Percentiles rank a stretch among this genome's conserved stretches.
Conservation (phyloP, 2,113 vertebrate species). For the Pterocles burchelli region DNA sequence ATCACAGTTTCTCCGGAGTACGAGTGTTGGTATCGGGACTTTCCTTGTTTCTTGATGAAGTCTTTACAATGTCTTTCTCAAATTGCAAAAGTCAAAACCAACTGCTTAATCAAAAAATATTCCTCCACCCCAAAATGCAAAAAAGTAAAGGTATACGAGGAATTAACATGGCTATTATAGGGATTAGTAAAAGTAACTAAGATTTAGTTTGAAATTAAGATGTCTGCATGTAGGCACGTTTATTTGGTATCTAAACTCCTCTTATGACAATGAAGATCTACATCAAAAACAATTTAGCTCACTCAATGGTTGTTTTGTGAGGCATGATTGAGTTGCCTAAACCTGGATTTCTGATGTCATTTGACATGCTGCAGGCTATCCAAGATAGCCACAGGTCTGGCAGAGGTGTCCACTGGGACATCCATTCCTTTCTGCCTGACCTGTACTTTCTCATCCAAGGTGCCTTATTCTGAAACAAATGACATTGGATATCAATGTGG, state of each 20-base stretch:
- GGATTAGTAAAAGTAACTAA: not conserved
- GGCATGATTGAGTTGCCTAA: not conserved
- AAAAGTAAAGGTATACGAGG: not conserved
- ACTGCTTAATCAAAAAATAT: not conserved
- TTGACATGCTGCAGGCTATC: not conserved
- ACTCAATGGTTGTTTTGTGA: not conserved
- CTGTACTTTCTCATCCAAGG: not conserved
- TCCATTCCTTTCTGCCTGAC: not conserved
- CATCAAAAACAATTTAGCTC: not conserved
- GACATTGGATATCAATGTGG: accelerated
- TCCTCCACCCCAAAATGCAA: not conserved
- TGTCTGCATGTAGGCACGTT: not conserved
- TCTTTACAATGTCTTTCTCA: not conserved
- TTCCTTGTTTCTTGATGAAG: not conserved
- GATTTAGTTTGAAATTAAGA: not conserved
- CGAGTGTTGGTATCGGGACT: not conserved
- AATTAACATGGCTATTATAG: not conserved
- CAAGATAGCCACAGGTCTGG: not conserved
- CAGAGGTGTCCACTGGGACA: too few relatives aligned
- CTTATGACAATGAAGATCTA: not conserved
- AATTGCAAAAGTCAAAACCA: not conserved
- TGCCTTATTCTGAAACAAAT: not conserved
- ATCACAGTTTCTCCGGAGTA: not conserved
- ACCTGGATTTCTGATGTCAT: not conserved
- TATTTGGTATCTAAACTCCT: not conserved